These are phyloP conservation scores for Dermochelys coriacea DNA, from an alignment of 2,797 vertebrate genomes.

Conservation along the genomic window DNA sequence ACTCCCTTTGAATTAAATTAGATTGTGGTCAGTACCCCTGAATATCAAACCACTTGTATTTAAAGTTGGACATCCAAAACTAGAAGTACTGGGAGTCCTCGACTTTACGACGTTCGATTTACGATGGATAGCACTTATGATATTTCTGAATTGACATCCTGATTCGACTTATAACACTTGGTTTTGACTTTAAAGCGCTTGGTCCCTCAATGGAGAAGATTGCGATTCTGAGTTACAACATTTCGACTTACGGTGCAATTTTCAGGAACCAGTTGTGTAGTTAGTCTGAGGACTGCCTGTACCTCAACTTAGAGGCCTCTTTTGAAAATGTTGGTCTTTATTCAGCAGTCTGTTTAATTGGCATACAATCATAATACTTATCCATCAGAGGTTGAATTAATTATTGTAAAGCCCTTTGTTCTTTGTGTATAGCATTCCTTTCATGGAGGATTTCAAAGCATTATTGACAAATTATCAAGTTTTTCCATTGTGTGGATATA, in stretches of 20 bases:
- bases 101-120: no score
- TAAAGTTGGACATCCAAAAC: neutral
- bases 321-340: neutral
- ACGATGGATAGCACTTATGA: accelerated
- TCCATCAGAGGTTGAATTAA: neutral
- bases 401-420: neutral
- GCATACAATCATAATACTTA: neutral
- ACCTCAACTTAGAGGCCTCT: neutral
- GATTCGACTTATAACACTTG: no score
- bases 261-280: no score
- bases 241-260: no score
- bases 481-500: neutral
- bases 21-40: neutral
- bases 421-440: neutral
- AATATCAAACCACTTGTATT: neutral
- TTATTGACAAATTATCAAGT: neutral
- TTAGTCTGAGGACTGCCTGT: no score
- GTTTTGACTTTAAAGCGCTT: no score
- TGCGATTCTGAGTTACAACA: no score
- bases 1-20: neutral
- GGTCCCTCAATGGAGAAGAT: no score
- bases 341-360: neutral
- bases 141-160: no score
- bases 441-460: neutral
- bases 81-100: neutral